Evolutionary conservation across 1,140 invertebrate genomes (phyloP), one percentile per base, ranked within the genome.

Genomic region (Mercenaria mercenaria): DNA sequence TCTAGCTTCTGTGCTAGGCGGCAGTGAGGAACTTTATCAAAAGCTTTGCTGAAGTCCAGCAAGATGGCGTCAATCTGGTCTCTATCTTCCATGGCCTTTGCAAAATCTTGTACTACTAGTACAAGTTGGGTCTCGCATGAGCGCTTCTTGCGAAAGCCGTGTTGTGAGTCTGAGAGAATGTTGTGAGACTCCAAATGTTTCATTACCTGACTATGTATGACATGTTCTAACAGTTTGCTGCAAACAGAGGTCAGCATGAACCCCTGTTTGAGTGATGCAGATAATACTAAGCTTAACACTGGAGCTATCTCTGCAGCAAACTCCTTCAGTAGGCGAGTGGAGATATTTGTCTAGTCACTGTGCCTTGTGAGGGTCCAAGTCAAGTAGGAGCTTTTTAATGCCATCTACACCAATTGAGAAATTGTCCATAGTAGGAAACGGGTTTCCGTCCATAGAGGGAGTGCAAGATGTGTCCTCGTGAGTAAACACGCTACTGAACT

Each of bases 181-280:
- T 72, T 77, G 41, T 91, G 47, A 23, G 1, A 6, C 61, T 90
- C 79, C 1, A 91, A 32, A 41, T 90, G 84, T 56, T 56, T 32
- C 61, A 91, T 91, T 26, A 90, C 79, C 18, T 90, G 82, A 37
- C 79, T 59, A 47, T 79, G 81, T 32, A 91, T 47, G 39, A 87
- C 84, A 23, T 90, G 88, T 69, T 90, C 79, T 23, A 90, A n/a
- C n/a, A n/a, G n/a, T n/a, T n/a, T n/a, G n/a, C 87, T 79, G 39
- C 37, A 81, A 26, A 82, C 74, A 76, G 84, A 91, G 29, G 83
- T 91, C 2, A 61, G 81, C 15, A 43, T 37, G 26, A 26, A 23
- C 8, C 61, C 82, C 43, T 84, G 81, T 69, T 6, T 3, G 8
- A 50, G 15, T 13, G 74, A 77, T 47, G 39, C 52, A 29, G 18